phyloP scores from a whole-genome alignment of 2,888 invertebrate genomes.

The Caenorhabditis angaria region DNA sequence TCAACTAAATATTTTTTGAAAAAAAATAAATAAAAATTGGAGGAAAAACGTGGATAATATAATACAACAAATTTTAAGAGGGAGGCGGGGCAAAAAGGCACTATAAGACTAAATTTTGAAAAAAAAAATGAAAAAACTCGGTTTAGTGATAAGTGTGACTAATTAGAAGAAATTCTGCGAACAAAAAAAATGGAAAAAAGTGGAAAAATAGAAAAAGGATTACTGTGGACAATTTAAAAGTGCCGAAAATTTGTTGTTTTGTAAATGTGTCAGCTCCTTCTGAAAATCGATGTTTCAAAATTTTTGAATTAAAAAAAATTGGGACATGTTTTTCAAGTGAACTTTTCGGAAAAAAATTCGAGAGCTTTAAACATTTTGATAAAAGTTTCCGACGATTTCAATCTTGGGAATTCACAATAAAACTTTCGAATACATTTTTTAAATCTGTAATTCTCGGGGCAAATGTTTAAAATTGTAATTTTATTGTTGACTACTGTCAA shows the following conservation, averaged over 20 bases:
- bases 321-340: background rate
- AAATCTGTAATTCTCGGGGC: background rate
- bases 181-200: background rate
- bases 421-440: background rate
- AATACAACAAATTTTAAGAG: background rate
- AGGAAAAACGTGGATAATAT: background rate
- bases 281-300: too few relatives aligned
- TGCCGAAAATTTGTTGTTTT: slow-evolving; percentile 33
- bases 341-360: background rate
- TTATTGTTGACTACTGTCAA: background rate
- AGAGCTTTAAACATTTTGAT: slow-evolving; percentile 4
- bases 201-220: background rate
- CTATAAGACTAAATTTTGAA: too few relatives aligned
- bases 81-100: background rate
- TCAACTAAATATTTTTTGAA: too few relatives aligned
- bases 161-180: background rate
- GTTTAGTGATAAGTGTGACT: slow-evolving; percentile 3
- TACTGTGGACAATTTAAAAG: slow-evolving; percentile 13
- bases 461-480: background rate
- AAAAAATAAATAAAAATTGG: background rate
- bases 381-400: background rate
- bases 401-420: background rate
- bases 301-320: background rate
- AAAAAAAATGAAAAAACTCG: background rate
- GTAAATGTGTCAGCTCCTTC: slow-evolving; percentile 25